Base-by-base conservation (phyloP, 2,888 invertebrate species). In the Torymus auratus region DNA sequence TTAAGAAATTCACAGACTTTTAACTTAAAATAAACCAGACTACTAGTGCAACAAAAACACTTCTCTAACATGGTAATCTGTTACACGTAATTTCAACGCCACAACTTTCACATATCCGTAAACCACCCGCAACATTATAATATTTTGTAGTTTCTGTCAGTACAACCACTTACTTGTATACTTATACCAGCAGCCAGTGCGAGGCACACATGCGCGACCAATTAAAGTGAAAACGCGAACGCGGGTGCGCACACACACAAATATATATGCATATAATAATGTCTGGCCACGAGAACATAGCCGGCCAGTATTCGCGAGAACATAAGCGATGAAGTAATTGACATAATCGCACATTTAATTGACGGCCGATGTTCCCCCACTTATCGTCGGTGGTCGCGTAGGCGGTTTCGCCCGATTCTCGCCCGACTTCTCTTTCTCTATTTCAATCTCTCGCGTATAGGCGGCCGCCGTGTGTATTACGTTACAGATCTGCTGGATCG, bases 281-380 rank as follows among this genome's bases (percentile, higher is more conserved):
- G 15, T 60, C 56, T 58, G 53, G 56, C 64, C 13, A 20, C 23
- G 20, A 41, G 20, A 52, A 41, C 7, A 41, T 7, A 5, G 41
- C 41, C 41, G 7, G 7, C 41, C 7, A 5, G 41, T 41, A 41
- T 41, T 7, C 41, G 41, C 41, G 58, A 53, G 41, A 11, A 3
- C 53, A 23, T 28, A 64, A 20, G 52, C 41, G 78, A 84, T 83
- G 80, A 79, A 76, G 79, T 83, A 82, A 82, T 73, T 68, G 80
- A 76, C 82, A 61, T 74, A 82, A 77, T 72, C 78, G 71, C 67
- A 72, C 78, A 78, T 80, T 83, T 81, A 82, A 81, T 80, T 82
- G 78, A 80, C 81, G 67, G n/a, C 23, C 69, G 64, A 71, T 80
- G 28, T 58, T 64, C 67, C 13, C 68, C 60, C 56, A 28, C 15